Conservation (phyloP, 1,140 invertebrate species). For the Dolichoris vasculosae region DNA sequence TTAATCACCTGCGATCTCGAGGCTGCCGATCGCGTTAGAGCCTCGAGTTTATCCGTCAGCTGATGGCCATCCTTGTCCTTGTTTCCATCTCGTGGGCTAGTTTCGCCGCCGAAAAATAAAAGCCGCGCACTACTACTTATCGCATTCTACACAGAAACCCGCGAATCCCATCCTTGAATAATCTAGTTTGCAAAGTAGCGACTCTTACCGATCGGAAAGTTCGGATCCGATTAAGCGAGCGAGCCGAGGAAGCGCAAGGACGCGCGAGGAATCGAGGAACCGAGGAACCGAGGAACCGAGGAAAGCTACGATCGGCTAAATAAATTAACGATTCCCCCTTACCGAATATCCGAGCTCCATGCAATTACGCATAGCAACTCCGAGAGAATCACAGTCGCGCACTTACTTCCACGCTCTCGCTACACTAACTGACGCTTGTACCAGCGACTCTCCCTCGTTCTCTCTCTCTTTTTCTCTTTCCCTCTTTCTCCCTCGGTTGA, state of each 20-base stretch:
- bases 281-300: too few relatives aligned
- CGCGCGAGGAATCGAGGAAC: too few relatives aligned
- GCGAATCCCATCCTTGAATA: neutral
- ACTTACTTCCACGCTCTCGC: slow-evolving; percentile 35
- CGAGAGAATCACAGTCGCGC: neutral
- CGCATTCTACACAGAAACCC: neutral
- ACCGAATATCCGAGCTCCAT: neutral
- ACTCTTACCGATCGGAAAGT: neutral
- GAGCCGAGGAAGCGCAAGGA: neutral
- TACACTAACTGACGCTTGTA: slow-evolving; percentile 34
- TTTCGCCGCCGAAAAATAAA: neutral
- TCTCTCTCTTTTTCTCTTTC: slow-evolving; percentile 10
- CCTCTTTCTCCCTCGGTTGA: neutral
- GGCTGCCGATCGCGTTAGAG: slow-evolving; percentile 45
- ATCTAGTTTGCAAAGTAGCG: neutral
- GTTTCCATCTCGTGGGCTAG: neutral
- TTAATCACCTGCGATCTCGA: slow-evolving; percentile 42
- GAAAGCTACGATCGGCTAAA: neutral
- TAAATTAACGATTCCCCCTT: neutral
- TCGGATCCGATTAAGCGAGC: neutral
- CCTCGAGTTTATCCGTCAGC: slow-evolving; percentile 41
- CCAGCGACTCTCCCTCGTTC: neutral
- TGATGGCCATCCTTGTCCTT: slow-evolving; percentile 21
- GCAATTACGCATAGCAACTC: neutral
- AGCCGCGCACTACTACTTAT: neutral